Percentiles rank a stretch among this genome's conserved stretches.
Conservation (phyloP, 2,113 vertebrate species). For the Phyllostomus discolor region DNA sequence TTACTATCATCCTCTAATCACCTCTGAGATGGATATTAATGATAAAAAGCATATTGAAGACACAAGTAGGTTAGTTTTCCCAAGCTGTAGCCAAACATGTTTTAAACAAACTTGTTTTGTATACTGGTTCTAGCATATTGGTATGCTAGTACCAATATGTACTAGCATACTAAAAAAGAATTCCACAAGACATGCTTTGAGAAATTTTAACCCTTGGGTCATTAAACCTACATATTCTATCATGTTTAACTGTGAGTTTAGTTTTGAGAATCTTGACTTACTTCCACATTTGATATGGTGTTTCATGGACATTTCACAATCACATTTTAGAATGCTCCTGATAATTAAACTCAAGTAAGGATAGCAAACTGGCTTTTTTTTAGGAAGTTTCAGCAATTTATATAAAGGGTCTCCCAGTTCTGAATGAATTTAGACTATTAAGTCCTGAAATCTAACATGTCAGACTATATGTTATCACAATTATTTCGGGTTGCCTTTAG, state of each 20-base stretch:
- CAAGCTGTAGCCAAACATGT: neutral
- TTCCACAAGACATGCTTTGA: neutral
- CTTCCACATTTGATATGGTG: neutral
- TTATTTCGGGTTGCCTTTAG: neutral
- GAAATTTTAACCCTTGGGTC: neutral
- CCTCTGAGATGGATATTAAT: neutral
- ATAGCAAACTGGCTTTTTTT: neutral
- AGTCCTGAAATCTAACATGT: neutral
- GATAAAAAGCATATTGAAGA: neutral
- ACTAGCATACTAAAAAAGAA: neutral
- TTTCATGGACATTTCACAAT: neutral
- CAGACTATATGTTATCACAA: neutral
- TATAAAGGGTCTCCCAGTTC: neutral
- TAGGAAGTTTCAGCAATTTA: neutral
- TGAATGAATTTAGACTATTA: neutral
- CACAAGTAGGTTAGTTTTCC: neutral
- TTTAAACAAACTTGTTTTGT: neutral
- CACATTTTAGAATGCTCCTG: neutral
- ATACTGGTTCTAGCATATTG: too few relatives aligned
- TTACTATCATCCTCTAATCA: neutral
- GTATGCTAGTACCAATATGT: neutral
- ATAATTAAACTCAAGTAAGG: neutral
- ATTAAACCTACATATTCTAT: neutral
- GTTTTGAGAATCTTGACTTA: neutral
- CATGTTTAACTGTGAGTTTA: neutral